Conservation (phyloP, 1,140 invertebrate genomes). For the Drosophila malerkotliana region DNA sequence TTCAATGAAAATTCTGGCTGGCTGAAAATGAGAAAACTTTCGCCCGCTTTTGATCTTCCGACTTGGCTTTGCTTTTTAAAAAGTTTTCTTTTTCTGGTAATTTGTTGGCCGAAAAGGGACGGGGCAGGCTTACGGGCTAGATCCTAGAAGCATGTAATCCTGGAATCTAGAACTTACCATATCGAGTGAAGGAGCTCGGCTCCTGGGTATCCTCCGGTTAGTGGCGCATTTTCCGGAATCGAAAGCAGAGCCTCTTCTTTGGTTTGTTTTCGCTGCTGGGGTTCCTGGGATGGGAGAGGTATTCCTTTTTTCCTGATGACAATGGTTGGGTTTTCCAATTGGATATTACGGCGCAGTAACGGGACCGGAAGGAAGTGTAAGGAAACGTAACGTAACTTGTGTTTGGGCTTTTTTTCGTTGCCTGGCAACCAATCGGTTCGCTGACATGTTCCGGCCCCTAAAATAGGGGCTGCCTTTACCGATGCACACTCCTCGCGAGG, state of each 20-base stretch:
- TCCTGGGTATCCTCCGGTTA: conserved; percentile 11
- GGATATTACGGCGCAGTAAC: conserved; percentile 52
- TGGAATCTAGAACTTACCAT: conserved; percentile 42
- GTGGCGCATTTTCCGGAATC: conserved; percentile 8
- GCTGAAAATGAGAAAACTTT: conserved; percentile 71
- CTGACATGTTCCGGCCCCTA: conserved; percentile 6
- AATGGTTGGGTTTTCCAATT: conserved; percentile 37
- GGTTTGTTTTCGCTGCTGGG: background rate
- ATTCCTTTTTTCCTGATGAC: background rate
- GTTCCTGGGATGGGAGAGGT: background rate
- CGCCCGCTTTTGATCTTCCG: conserved; percentile 66
- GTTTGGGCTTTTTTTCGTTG: conserved; percentile 69
- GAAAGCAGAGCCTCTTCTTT: background rate
- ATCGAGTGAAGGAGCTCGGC: conserved; percentile 8
- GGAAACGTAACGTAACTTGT: conserved; percentile 60
- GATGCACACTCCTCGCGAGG: background rate
- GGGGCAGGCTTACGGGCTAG: background rate
- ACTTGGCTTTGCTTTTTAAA: conserved; percentile 22
- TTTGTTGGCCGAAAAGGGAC: conserved; percentile 1
- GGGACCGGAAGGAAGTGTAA: conserved; percentile 74
- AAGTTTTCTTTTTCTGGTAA: conserved; percentile 9
- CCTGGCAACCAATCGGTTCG: conserved; percentile 62
- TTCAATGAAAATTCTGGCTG: conserved; percentile 78
- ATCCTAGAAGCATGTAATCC: background rate
- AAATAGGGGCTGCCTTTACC: background rate